Evolutionary conservation across 2,888 invertebrate species (phyloP).

Genomic region (Seira musarum): DNA sequence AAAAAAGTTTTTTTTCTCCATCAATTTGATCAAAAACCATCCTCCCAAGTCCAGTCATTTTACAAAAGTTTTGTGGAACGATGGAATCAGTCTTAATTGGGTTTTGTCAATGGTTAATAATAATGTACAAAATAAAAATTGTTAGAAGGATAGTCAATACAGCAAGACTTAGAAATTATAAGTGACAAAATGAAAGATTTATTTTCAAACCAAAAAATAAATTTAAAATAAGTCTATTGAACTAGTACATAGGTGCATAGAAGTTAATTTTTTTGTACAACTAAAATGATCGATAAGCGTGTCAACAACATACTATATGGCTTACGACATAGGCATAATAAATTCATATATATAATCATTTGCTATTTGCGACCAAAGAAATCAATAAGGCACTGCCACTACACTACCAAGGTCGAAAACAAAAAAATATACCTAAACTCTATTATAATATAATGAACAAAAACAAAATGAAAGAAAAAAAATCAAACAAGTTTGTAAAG

Average conservation of each 20-base stretch:
- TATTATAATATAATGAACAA: neutral
- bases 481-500: neutral
- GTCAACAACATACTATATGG: neutral
- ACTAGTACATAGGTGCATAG: conserved; percentile 7
- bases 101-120: no score
- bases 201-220: neutral
- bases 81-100: no score
- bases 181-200: neutral
- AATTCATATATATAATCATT: neutral
- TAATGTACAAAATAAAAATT: neutral
- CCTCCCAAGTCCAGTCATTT: no score
- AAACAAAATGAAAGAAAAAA: neutral
- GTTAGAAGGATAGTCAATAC: neutral
- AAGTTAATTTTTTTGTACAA: neutral
- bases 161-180: no score
- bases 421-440: neutral
- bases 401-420: neutral
- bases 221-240: conserved; percentile 2
- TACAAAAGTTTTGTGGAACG: no score
- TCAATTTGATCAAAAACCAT: no score
- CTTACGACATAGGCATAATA: neutral
- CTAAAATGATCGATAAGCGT: conserved; percentile 6
- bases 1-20: no score
- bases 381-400: neutral
- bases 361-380: neutral